Base-by-base conservation (phyloP, 2,113 vertebrate genomes). In the Mugil cephalus region DNA sequence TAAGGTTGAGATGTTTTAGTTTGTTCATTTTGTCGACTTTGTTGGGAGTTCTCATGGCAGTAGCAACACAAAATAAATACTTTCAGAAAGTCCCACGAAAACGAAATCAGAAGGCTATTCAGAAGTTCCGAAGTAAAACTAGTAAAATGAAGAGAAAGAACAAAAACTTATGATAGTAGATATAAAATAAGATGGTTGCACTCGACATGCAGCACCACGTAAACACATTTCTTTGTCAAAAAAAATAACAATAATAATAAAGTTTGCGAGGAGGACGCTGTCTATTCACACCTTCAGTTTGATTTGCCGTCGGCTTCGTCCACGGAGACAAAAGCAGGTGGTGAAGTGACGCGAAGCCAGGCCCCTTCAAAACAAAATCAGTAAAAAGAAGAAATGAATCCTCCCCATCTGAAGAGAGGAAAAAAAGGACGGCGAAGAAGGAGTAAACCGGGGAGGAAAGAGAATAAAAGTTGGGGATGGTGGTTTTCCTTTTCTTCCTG, bases 201-300 rank as follows among this genome's bases (percentile, higher is more conserved):
- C 70, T 75, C 66, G 21, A 72, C 88, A 89, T 90, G 91, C 91
- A 88, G 69, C 75, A 38, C 68, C 75, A 68, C 52, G 74, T 68
- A 80, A 87, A 88, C 69, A 71, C 77, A 62, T 56, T 74, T 69
- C 69, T 45, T 53, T 4, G 59, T 72, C 64, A 10, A 54, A 47
- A 51, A 62, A 69, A 38, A 7, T n/a, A 6, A 4, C 19, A 7
- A 12, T 2, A 21, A n/a, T 21, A 24, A 14, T 0, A n/a, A 13
- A 4, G 19, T 21, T 24, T 2, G 64, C 8, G 17, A 40, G 12
- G 14, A 39, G 42, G 48, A 48, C 17, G 1, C 6, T 13, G 46
- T 17, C 1, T 10, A 43, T 19, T 36, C 17, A 21, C 14, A 2
- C 19, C 62, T 66, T n/a, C 45, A 7, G 67, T 60, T 50, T 38